These are phyloP conservation scores for Phenganax subtilis DNA, from an alignment of 92 coral and sea anemone species.

Conservation along the genomic window DNA sequence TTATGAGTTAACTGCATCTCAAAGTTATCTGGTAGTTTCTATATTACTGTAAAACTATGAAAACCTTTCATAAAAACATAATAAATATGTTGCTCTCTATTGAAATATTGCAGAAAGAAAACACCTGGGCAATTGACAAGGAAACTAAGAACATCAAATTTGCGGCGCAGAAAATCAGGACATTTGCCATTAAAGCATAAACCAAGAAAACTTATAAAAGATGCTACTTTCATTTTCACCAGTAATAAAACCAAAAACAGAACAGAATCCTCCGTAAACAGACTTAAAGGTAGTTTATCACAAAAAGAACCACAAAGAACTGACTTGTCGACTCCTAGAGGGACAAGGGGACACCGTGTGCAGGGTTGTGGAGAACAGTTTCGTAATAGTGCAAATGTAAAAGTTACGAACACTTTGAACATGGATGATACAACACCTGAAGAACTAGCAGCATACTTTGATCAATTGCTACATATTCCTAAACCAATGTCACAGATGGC, in stretches of 20 bases:
- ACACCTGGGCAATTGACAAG: not conserved
- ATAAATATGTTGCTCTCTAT: not conserved
- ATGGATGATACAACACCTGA: constrained; percentile 96
- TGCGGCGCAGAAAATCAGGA: not conserved
- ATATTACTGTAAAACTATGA: not conserved
- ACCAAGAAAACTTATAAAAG: constrained; percentile 56
- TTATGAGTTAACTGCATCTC: not conserved
- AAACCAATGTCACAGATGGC: constrained; percentile 99
- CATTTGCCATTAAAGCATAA: constrained; percentile 16
- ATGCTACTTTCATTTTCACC: constrained; percentile 74
- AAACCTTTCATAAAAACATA: not conserved
- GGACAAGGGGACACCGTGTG: not conserved
- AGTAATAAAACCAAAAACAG: constrained; percentile 14
- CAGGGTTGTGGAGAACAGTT: constrained; percentile 83
- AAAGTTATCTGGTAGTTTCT: not conserved
- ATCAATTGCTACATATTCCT: constrained; percentile 84
- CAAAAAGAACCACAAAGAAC: not conserved
- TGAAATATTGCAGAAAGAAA: not conserved
- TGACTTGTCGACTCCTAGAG: not conserved
- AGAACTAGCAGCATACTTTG: constrained; percentile 95
- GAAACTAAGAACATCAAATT: not conserved
- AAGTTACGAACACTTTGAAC: constrained; percentile 48
- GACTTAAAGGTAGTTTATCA: not conserved
- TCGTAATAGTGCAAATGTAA: constrained; percentile 56
- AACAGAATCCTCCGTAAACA: not conserved